Conservation (phyloP, 2,797 vertebrate genomes). For the Hoplostethus atlanticus region DNA sequence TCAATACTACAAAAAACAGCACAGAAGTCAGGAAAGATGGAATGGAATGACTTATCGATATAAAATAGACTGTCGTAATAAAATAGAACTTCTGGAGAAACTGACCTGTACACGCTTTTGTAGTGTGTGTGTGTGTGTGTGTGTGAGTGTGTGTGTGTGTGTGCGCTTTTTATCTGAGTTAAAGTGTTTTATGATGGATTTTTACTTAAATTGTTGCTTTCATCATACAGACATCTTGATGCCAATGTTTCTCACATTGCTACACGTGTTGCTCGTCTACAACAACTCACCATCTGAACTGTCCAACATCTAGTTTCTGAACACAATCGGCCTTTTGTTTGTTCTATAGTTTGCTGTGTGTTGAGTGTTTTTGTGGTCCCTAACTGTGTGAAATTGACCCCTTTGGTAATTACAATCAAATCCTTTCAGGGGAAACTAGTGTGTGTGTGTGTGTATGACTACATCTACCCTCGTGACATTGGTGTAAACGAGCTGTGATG, state of each 20-base stretch:
- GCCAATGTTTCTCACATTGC: too few species aligned
- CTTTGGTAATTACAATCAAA: too few species aligned
- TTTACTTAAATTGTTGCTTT: too few species aligned
- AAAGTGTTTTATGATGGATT: too few species aligned
- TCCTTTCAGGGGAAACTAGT: too few species aligned
- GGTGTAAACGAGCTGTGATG: background rate
- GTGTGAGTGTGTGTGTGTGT: background rate
- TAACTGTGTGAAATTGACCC: too few species aligned
- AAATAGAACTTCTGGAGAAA: constrained; percentile 49
- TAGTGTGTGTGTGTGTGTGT: background rate
- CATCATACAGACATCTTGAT: too few species aligned
- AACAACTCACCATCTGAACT: too few species aligned
- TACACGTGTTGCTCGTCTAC: too few species aligned
- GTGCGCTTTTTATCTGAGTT: background rate
- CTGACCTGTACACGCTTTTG: constrained; percentile 8
- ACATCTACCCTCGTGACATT: background rate
- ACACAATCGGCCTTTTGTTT: background rate
- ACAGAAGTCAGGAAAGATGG: constrained; percentile 18
- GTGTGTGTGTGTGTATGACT: background rate
- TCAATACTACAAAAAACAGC: constrained; percentile 32
- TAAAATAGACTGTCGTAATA: constrained; percentile 47
- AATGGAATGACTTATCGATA: constrained; percentile 6
- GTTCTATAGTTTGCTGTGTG: background rate
- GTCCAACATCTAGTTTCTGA: too few species aligned
- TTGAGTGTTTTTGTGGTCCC: too few species aligned